Evolutionary conservation across 2,888 invertebrate genomes (phyloP).

Genomic region (Mythimna pallens): DNA sequence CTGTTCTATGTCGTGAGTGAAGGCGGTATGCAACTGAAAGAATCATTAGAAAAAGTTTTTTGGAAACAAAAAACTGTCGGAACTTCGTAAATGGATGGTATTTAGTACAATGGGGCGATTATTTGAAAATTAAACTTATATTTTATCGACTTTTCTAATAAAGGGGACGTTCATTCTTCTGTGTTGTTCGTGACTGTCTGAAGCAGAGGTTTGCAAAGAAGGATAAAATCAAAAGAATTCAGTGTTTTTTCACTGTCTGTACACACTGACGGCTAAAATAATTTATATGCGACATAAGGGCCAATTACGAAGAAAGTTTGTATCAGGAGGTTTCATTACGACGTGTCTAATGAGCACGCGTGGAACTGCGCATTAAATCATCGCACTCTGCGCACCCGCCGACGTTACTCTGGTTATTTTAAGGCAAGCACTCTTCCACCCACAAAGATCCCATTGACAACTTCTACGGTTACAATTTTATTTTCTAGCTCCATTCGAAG

Average conservation of each 20-base stretch:
- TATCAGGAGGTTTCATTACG: conserved; percentile 66
- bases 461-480: conserved; percentile 73
- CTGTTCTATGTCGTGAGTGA: conserved; percentile 51
- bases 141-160: conserved; percentile 36
- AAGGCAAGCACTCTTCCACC: conserved; percentile 72
- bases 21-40: conserved; percentile 48
- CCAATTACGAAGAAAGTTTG: conserved; percentile 66
- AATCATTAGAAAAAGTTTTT: conserved; percentile 50
- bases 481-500: conserved; percentile 71
- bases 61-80: conserved; percentile 45
- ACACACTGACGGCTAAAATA: conserved; percentile 31
- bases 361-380: conserved; percentile 78
- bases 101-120: conserved; percentile 30
- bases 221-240: conserved; percentile 18
- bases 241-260: conserved; percentile 31
- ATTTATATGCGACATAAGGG: conserved; percentile 57
- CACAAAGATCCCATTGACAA: conserved; percentile 81
- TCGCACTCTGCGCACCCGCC: conserved; percentile 72
- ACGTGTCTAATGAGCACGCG: conserved; percentile 77
- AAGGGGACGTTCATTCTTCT: conserved; percentile 22
- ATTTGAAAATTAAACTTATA: conserved; percentile 27
- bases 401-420: conserved; percentile 77
- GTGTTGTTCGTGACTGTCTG: neutral
- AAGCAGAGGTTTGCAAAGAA: conserved; percentile 19
- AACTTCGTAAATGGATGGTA: conserved; percentile 44